Conservation (phyloP, 92 coral and sea anemone species). For the Actinernus sp. region DNA sequence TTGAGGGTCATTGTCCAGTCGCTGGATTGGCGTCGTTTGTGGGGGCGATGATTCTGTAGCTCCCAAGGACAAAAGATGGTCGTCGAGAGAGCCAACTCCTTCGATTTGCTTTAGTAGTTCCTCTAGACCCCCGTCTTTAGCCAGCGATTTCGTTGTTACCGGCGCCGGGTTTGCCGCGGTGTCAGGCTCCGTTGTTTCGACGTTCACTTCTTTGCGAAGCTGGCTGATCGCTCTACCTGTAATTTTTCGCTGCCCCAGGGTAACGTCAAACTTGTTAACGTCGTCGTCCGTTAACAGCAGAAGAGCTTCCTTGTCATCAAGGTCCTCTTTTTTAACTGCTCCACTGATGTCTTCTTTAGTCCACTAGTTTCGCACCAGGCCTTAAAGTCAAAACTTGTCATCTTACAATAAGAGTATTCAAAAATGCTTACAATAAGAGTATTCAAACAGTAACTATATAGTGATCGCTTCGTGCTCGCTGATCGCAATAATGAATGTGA, state of each 20-base stretch:
- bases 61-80: constrained; percentile 15
- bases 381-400: constrained; percentile 3
- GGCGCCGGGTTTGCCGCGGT: neutral
- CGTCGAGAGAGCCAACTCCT: constrained; percentile 16
- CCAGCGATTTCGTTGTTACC: constrained; percentile 18
- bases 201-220: too few relatives aligned
- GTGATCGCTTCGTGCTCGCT: too few relatives aligned
- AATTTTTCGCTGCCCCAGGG: constrained; percentile 18
- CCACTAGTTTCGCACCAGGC: constrained; percentile 10
- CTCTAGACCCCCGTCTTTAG: constrained; percentile 21
- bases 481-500: too few relatives aligned
- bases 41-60: constrained; percentile 4
- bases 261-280: neutral
- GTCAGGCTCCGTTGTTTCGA: too few relatives aligned
- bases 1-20: constrained; percentile 26
- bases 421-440: too few relatives aligned
- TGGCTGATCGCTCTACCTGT: constrained; percentile 8
- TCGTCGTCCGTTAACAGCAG: constrained; percentile 8
- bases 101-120: constrained; percentile 17
- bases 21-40: neutral
- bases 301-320: constrained; percentile 10
- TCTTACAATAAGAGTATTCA: too few relatives aligned
- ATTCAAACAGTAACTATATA: too few relatives aligned
- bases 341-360: neutral
- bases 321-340: constrained; percentile 8